These are phyloP conservation scores for Operophtera brumata DNA, from an alignment of 2,888 invertebrate species.

Conservation along the genomic window DNA sequence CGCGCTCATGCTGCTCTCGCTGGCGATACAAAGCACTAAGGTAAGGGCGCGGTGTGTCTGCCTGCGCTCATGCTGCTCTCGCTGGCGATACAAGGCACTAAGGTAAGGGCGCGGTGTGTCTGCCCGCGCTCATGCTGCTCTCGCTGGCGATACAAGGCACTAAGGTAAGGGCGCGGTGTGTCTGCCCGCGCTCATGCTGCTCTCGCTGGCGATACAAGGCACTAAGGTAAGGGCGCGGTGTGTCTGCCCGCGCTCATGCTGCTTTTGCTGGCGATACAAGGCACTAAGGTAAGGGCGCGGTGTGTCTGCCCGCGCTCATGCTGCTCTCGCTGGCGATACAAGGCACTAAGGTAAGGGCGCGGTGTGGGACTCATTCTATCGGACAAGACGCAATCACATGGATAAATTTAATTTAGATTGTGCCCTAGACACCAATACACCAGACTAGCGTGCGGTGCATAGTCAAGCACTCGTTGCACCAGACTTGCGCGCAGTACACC, in stretches of 20 bases:
- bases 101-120: conserved; percentile 32
- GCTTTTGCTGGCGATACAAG: conserved; percentile 59
- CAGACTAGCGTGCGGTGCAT: no score
- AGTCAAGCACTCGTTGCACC: no score
- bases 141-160: conserved; percentile 65
- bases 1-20: conserved; percentile 67
- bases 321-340: conserved; percentile 67
- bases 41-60: conserved; percentile 22
- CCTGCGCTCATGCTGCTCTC: conserved; percentile 67
- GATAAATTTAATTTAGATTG: no score
- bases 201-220: conserved; percentile 64
- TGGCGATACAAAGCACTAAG: conserved; percentile 69
- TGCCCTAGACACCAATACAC: no score
- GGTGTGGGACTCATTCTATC: neutral
- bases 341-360: conserved; percentile 52
- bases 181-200: conserved; percentile 67
- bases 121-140: conserved; percentile 67
- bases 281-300: conserved; percentile 47
- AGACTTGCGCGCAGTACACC: no score
- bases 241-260: conserved; percentile 67
- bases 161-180: conserved; percentile 36
- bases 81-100: conserved; percentile 67
- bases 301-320: conserved; percentile 53
- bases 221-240: conserved; percentile 38
- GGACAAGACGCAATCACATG: no score